Evolutionary conservation across 2,888 invertebrate genomes (phyloP).

Genomic region (Leptogaster cylindrica): DNA sequence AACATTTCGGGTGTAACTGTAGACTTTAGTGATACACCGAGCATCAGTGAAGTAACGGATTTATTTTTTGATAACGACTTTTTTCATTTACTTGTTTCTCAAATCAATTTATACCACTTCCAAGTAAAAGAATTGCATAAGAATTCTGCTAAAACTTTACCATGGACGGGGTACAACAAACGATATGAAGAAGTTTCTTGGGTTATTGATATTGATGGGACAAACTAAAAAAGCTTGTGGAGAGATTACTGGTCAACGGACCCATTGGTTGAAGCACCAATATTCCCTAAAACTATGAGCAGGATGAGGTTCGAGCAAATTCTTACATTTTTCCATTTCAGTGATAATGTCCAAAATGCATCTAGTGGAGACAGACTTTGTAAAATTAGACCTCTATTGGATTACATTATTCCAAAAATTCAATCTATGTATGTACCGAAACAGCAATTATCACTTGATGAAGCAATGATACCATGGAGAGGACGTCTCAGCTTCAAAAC

Average conservation of each 20-base stretch:
- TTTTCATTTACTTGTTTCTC: slow-evolving; percentile 32
- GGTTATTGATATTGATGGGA: slow-evolving; percentile 33
- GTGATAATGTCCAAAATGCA: slow-evolving; percentile 18
- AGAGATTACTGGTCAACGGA: slow-evolving; percentile 34
- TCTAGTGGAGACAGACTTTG: slow-evolving; percentile 19
- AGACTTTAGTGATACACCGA: slow-evolving; percentile 29
- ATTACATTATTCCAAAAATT: not conserved
- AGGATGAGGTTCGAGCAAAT: slow-evolving; percentile 37
- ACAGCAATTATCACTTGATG: slow-evolving; percentile 5
- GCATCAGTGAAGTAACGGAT: slow-evolving; percentile 38
- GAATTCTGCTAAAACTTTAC: slow-evolving; percentile 35
- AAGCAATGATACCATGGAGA: slow-evolving; percentile 21
- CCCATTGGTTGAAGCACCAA: slow-evolving; percentile 28
- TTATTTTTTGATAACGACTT: slow-evolving; percentile 37
- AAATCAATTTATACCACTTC: slow-evolving; percentile 38
- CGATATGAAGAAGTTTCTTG: slow-evolving; percentile 18
- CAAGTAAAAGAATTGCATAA: slow-evolving; percentile 25
- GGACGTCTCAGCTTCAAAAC: slow-evolving; percentile 3
- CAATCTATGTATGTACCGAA: slow-evolving; percentile 3
- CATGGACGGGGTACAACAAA: slow-evolving; percentile 22
- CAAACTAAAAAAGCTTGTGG: slow-evolving; percentile 24
- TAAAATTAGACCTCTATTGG: slow-evolving; percentile 12
- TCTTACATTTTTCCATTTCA: slow-evolving; percentile 30
- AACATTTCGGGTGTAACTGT: slow-evolving; percentile 38
- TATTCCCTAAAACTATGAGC: slow-evolving; percentile 20